Evolutionary conservation across 53 echinoderm and acorn worm species (phyloP), one percentile per base, ranked within the genome.

Genomic region (Patiria pectinifera): DNA sequence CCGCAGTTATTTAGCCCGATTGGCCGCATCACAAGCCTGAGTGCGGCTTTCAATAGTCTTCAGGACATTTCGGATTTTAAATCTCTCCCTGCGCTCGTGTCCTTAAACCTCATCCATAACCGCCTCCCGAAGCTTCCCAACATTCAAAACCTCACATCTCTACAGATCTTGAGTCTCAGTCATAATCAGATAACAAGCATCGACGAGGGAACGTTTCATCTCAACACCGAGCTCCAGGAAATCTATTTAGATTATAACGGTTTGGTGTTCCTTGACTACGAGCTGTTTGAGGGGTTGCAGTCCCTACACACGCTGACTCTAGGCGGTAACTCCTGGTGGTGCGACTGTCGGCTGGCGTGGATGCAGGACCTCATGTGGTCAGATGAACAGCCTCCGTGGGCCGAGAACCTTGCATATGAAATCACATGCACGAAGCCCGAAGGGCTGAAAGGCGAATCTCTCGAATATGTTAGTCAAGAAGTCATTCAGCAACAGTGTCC

Each of bases 291-390:
- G 6, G 72, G 18, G 15, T 21, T 86, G 22, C 86, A 63, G 48
- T 48, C 12, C 22, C 49, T 86, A 2, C 21, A 86, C 46, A 86
- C 26, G 4, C 26, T 86, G 86, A 72, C 71, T 16, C 71, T 86
- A 6, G 2, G 3, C 74, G 86, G 72, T 11, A 86, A 86, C 49
- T 10, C 71, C n/a, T 86, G 86, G 86, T 86, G 86, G 86, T 86
- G 86, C 24, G 86, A 86, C 15, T 86, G 86, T 13, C 86, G 71
- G 45, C 72, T 86, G 86, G 48, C 19, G 46, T 86, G 86, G 86
- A 86, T 86, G 86, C 72, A 86, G 48, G 86, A 86, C 86, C 48
- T 86, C 19, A 86, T 86, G 71, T 72, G 86, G 86, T 70, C 74
- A 3, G n/a, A 48, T 2, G 71, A 86, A 6, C 71, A 71, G 48